Conservation (phyloP, 2,888 invertebrate species). For the Ormyrus pomaceus region DNA sequence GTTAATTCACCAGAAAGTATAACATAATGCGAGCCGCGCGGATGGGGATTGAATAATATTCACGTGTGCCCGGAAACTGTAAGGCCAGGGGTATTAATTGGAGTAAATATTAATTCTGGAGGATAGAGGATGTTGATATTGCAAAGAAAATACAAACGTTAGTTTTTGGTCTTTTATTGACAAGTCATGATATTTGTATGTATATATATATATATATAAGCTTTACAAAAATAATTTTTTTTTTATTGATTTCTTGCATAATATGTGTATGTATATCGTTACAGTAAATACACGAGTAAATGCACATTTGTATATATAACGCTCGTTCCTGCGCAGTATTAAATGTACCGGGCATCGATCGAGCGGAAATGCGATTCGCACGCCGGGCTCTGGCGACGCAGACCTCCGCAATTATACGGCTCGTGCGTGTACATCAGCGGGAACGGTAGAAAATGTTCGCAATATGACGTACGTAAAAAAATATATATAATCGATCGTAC, state of each 20-base stretch:
- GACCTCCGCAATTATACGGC: background rate
- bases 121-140: too few relatives aligned
- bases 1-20: too few relatives aligned
- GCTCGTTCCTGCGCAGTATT: slow-evolving; percentile 13
- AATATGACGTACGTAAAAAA: background rate
- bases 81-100: too few relatives aligned
- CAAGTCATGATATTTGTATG: slow-evolving; percentile 24
- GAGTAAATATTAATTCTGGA: too few relatives aligned
- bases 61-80: too few relatives aligned
- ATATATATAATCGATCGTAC: slow-evolving; percentile 24
- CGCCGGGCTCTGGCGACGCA: background rate
- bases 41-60: too few relatives aligned
- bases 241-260: slow-evolving; percentile 32
- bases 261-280: slow-evolving; percentile 16
- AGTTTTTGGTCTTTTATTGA: slow-evolving; percentile 43
- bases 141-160: too few relatives aligned
- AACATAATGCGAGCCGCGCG: too few relatives aligned
- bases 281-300: slow-evolving; percentile 26
- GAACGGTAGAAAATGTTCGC: background rate
- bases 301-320: slow-evolving; percentile 6
- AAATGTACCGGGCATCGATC: slow-evolving; percentile 17
- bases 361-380: slow-evolving; percentile 4
- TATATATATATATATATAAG: background rate
- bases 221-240: slow-evolving; percentile 45
- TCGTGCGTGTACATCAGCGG: background rate